A percentile compares a stretch with the other conserved stretches of the same genome.
Conservation (phyloP, 2,797 vertebrate genomes). For the Botia kubotai region DNA sequence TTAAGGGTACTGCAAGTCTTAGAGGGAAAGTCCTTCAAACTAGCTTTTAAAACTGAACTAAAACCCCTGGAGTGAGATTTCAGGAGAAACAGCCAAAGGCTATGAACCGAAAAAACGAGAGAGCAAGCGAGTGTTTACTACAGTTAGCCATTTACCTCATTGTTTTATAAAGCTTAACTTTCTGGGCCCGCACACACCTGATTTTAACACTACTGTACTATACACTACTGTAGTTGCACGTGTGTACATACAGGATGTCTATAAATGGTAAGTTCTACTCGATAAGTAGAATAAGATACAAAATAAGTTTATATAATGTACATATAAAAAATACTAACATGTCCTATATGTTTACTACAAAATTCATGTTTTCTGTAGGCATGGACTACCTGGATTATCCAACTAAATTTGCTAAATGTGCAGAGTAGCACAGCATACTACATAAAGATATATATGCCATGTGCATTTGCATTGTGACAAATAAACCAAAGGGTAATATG, state of each 20-base stretch:
- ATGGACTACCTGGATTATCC: too few relatives aligned
- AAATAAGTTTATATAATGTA: background rate
- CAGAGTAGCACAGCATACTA: too few relatives aligned
- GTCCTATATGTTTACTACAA: too few relatives aligned
- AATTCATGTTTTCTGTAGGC: too few relatives aligned
- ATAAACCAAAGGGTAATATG: too few relatives aligned
- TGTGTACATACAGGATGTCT: constrained; percentile 16
- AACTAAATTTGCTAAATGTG: too few relatives aligned
- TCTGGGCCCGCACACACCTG: constrained; percentile 70
- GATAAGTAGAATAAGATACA: too few relatives aligned
- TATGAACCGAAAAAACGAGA: background rate
- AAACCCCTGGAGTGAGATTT: background rate
- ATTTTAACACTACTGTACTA: constrained; percentile 69
- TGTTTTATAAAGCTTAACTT: constrained; percentile 76
- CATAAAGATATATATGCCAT: too few relatives aligned
- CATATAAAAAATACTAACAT: background rate
- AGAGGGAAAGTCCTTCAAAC: background rate
- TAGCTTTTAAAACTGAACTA: background rate
- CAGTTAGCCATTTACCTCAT: constrained; percentile 64
- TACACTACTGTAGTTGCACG: constrained; percentile 65
- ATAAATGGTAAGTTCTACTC: background rate
- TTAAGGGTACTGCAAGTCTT: background rate
- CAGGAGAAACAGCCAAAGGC: background rate
- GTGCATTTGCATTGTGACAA: too few relatives aligned
- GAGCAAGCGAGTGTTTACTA: constrained; percentile 25